Evolutionary conservation across 2,888 invertebrate genomes (phyloP), one percentile per base, ranked within the genome.

Genomic region (Drosophila acutilabella): DNA sequence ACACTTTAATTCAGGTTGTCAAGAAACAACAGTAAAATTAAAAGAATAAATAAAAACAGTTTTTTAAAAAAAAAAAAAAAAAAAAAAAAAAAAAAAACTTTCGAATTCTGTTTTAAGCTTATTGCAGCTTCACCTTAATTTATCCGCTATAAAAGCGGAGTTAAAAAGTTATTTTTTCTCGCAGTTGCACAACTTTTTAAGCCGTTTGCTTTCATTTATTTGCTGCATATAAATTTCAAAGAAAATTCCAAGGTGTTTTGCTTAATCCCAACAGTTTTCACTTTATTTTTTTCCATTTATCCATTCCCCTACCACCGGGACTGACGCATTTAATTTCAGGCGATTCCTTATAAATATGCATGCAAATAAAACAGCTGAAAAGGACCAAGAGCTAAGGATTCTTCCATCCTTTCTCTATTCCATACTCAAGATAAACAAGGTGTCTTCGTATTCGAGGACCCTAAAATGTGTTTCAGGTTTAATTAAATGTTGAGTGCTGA

Each of bases 281-380:
- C 44, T 36, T 38, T 44, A 47, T 30, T 30, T 30, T 30, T 23
- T 23, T 30, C 30, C 30, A 30, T 30, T 30, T 30, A 8, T 0
- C 47, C 54, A 45, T 59, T 60, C 45, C 61, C 58, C 60, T 53
- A 38, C 30, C 51, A 52, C 44, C 51, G 57, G 38, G 53, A 48
- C 52, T 59, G 68, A 53, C 71, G 83, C 78, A 80, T 78, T 86
- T 72, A 66, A 73, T 69, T 77, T 76, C 61, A 71, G 60, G 68
- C 66, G 61, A 74, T 71, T 78, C 74, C 78, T 84, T 88, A 87
- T 89, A 81, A 87, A 87, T 87, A 87, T 87, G 88, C 89, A 89
- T 88, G 82, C 83, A 80, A 81, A 86, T 64, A 69, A 67, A 71
- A 70, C 45, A 50, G 42, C 47, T 45, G 38, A 38, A 47, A 47